A percentile compares a stretch with the other conserved stretches of the same genome.
phyloP scores from a whole-genome alignment of 1,140 invertebrate genomes.

The Sitophilus oryzae region DNA sequence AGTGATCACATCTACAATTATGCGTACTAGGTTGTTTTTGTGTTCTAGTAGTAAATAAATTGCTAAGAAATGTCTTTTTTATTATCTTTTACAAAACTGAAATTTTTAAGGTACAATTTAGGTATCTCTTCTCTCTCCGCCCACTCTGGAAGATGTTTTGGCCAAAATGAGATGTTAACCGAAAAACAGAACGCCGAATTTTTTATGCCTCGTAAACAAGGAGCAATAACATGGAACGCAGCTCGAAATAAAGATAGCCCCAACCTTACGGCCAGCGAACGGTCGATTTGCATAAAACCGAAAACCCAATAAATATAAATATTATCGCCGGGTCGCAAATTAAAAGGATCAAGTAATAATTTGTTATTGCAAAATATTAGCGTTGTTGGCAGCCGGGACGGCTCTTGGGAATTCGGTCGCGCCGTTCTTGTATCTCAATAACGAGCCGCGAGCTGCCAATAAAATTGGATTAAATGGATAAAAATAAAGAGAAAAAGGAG shows the following conservation, averaged over 20 bases:
- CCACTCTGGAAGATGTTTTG: too few relatives aligned
- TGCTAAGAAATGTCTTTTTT: too few relatives aligned
- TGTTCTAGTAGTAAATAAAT: constrained; percentile 13
- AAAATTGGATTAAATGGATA: constrained; percentile 23
- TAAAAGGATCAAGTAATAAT: constrained; percentile 19
- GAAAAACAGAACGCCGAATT: too few relatives aligned
- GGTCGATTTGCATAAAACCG: constrained; percentile 18
- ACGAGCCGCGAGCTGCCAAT: constrained; percentile 11
- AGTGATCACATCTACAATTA: too few relatives aligned
- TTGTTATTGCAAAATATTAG: constrained; percentile 23
- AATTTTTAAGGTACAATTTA: too few relatives aligned
- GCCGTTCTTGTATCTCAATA: constrained; percentile 20
- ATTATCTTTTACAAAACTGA: too few relatives aligned
- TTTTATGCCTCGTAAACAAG: too few relatives aligned
- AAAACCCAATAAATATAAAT: constrained; percentile 23
- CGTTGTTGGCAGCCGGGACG: constrained; percentile 16
- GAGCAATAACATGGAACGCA: neutral
- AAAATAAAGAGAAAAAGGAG: too few relatives aligned
- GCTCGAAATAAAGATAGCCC: neutral
- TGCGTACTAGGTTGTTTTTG: too few relatives aligned
- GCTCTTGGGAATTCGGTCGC: constrained; percentile 17
- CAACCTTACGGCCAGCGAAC: neutral
- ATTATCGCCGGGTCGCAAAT: constrained; percentile 20
- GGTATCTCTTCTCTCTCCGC: too few relatives aligned
- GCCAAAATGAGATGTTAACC: too few relatives aligned